Evolutionary conservation across 35 echinoderm and acorn worm species (phyloP).

Genomic region (Ophioderma brevispina): DNA sequence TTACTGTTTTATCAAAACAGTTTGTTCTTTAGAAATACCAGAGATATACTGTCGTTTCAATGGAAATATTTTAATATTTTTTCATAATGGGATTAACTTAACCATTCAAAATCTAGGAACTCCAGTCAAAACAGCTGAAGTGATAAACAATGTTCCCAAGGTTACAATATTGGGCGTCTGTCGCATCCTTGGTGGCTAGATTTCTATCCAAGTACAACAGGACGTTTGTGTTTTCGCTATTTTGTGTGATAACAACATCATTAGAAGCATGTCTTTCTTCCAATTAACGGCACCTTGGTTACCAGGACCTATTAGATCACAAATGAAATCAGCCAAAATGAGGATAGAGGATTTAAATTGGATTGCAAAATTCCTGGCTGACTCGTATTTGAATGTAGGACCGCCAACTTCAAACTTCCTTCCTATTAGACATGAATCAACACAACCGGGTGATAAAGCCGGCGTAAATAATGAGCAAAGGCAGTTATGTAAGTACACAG

Average conservation of each 20-base stretch:
- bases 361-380: constrained; percentile 70
- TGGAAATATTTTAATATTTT: too few species aligned
- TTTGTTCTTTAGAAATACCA: too few species aligned
- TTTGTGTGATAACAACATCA: background rate
- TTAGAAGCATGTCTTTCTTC: constrained; percentile 84
- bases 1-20: too few species aligned
- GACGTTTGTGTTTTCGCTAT: background rate
- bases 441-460: constrained; percentile 88
- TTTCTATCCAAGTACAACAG: too few species aligned
- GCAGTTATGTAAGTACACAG: constrained; percentile 96
- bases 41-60: too few species aligned
- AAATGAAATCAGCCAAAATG: constrained; percentile 71
- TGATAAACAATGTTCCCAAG: constrained; percentile 13
- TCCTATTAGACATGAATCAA: constrained; percentile 88
- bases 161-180: background rate
- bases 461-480: constrained; percentile 66
- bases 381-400: constrained; percentile 81
- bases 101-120: background rate
- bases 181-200: too few species aligned
- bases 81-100: too few species aligned
- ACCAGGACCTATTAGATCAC: constrained; percentile 82
- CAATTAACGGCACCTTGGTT: constrained; percentile 85
- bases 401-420: constrained; percentile 87
- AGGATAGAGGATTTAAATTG: constrained; percentile 67
- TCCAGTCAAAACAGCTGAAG: background rate